Percentiles rank a stretch among this genome's conserved stretches.
These are phyloP conservation scores for Bombylius discolor DNA, from an alignment of 2,888 invertebrate genomes.

Conservation along the genomic window DNA sequence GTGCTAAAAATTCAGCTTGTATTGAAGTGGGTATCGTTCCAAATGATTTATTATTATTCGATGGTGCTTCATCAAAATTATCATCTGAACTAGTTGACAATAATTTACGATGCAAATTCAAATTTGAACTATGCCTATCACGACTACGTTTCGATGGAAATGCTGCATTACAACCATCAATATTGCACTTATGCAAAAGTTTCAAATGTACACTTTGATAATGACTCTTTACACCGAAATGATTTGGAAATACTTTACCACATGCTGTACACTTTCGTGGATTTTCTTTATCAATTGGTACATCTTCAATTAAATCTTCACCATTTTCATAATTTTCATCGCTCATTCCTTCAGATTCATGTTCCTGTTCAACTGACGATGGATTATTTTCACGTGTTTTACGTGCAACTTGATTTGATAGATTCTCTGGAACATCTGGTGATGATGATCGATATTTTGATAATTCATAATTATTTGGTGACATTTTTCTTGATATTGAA, in stretches of 20 bases:
- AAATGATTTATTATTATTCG: conserved; percentile 37
- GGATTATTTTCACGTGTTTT: conserved; percentile 30
- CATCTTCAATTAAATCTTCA: conserved; percentile 52
- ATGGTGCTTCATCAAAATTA: conserved; percentile 36
- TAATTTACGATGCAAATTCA: conserved; percentile 81
- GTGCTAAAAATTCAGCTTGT: conserved; percentile 66
- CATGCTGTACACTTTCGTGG: conserved; percentile 84
- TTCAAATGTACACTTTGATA: conserved; percentile 93
- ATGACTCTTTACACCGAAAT: conserved; percentile 86
- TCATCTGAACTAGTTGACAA: conserved; percentile 53
- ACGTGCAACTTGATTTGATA: conserved; percentile 43
- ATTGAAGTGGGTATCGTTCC: conserved; percentile 46
- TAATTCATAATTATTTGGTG: background rate
- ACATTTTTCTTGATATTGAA: background rate
- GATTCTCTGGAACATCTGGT: conserved; percentile 12
- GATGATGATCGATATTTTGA: background rate
- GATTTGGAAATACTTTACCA: conserved; percentile 85
- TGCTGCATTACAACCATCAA: conserved; percentile 88
- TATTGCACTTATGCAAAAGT: conserved; percentile 87
- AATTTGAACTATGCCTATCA: conserved; percentile 84
- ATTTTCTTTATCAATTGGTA: conserved; percentile 84
- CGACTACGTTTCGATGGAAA: conserved; percentile 87
- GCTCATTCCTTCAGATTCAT: conserved; percentile 43
- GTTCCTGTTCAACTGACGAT: conserved; percentile 47
- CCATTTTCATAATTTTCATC: conserved; percentile 63